Evolutionary conservation across 2,797 vertebrate genomes (phyloP).

Genomic region (Tiaroga cobitis): DNA sequence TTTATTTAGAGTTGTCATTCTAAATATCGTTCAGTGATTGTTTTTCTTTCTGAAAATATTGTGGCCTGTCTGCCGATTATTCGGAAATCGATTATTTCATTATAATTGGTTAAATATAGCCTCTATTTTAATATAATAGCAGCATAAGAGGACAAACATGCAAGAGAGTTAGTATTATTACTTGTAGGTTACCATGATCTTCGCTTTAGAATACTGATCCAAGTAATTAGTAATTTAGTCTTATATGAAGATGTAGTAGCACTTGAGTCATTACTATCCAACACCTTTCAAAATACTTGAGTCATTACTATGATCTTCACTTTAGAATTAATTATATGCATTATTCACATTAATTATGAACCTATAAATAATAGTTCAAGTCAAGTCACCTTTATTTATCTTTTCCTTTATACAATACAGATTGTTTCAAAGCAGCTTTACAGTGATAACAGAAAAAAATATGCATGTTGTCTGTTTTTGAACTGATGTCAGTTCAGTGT

Average conservation of each 20-base stretch:
- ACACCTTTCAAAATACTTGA: neutral
- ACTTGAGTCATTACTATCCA: neutral
- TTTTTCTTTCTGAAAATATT: neutral
- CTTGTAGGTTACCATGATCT: neutral
- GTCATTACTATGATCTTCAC: neutral
- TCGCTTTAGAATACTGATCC: neutral
- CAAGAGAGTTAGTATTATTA: neutral
- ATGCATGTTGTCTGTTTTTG: no score
- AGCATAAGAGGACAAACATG: neutral
- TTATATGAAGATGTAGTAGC: neutral
- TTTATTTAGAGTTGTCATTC: neutral
- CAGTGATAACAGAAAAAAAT: no score
- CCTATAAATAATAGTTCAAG: no score
- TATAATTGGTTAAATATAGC: neutral
- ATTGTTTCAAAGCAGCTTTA: no score
- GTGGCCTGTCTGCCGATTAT: neutral
- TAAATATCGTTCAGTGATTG: slow-evolving; percentile 34
- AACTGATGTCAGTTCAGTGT: no score
- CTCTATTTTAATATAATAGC: neutral
- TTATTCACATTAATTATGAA: neutral
- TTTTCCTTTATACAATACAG: no score
- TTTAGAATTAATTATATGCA: neutral
- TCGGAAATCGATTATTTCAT: neutral
- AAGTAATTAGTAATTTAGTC: neutral
- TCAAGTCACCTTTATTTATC: no score